A percentile compares a stretch with the other conserved stretches of the same genome.
phyloP scores from a whole-genome alignment of 2,888 invertebrate genomes.

The Abrostola tripartita region DNA sequence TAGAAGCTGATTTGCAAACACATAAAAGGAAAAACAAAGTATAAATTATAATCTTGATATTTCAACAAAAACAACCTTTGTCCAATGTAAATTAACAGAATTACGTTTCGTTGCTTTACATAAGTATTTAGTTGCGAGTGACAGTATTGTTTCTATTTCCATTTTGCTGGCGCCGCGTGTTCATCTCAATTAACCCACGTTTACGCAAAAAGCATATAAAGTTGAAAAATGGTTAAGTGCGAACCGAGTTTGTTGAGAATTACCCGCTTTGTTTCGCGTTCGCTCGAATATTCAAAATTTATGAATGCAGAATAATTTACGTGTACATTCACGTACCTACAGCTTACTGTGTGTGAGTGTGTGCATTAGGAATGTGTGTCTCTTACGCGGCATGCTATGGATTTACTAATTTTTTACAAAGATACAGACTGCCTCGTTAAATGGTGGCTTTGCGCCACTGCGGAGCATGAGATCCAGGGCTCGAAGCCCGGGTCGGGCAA shows the following conservation, averaged over 20 bases:
- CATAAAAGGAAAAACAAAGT: too few relatives aligned
- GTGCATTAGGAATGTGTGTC: neutral
- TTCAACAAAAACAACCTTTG: too few relatives aligned
- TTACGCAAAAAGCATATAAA: slow-evolving; percentile 9
- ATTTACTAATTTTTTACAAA: neutral
- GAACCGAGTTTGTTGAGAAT: neutral
- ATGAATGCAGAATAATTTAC: slow-evolving; percentile 2
- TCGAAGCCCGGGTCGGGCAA: too few relatives aligned
- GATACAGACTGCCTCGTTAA: too few relatives aligned
- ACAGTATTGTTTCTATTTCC: neutral
- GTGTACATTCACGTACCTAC: neutral
- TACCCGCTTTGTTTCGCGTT: slow-evolving; percentile 4
- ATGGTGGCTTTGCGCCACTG: too few relatives aligned
- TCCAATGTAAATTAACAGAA: too few relatives aligned
- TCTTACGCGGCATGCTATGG: neutral
- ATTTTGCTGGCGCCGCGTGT: slow-evolving; percentile 2
- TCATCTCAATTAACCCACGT: slow-evolving; percentile 7
- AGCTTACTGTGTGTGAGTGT: neutral
- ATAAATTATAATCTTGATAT: too few relatives aligned
- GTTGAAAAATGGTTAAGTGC: slow-evolving; percentile 3
- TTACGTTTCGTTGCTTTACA: too few relatives aligned
- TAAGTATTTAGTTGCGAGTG: neutral
- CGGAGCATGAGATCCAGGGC: too few relatives aligned
- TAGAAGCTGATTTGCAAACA: too few relatives aligned
- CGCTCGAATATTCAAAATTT: neutral